Conservation (phyloP, 2,113 vertebrate species). For the Ochotona princeps region DNA sequence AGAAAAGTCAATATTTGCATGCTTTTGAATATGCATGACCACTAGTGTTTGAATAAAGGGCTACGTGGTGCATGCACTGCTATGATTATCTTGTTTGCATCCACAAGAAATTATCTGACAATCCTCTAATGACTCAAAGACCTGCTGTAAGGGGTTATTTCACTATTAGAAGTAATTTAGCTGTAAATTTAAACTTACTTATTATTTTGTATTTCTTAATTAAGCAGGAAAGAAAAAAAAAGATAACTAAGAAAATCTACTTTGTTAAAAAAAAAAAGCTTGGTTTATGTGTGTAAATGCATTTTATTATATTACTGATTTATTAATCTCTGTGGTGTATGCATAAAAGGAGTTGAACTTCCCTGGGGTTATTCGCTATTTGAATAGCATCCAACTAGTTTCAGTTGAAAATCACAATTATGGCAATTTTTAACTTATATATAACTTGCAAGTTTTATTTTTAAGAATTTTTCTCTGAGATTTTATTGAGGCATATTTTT, state of each 20-base stretch:
- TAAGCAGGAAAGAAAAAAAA: conserved; percentile 68
- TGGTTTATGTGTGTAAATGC: not conserved
- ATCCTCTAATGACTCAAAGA: conserved; percentile 85
- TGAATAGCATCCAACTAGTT: not conserved
- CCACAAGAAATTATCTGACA: conserved; percentile 84
- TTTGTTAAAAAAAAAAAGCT: conserved; percentile 58
- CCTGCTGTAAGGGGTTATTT: conserved; percentile 75
- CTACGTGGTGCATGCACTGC: conserved; percentile 81
- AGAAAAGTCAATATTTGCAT: conserved; percentile 92
- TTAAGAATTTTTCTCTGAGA: not conserved
- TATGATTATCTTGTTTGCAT: conserved; percentile 87
- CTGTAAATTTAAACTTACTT: conserved; percentile 76
- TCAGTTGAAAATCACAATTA: not conserved
- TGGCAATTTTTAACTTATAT: conserved; percentile 9
- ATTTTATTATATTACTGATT: not conserved
- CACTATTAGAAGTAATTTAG: conserved; percentile 84
- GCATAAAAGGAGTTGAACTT: conserved; percentile 6
- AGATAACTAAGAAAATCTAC: conserved; percentile 36
- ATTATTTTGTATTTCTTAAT: conserved; percentile 73
- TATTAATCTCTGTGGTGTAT: not conserved
- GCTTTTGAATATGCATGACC: conserved; percentile 89
- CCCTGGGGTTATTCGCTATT: not conserved
- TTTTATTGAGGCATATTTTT: not conserved
- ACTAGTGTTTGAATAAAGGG: conserved; percentile 81
- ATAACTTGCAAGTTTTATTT: not conserved